Base-by-base conservation (phyloP, 2,113 vertebrate genomes). In the Sminthopsis crassicaudata region DNA sequence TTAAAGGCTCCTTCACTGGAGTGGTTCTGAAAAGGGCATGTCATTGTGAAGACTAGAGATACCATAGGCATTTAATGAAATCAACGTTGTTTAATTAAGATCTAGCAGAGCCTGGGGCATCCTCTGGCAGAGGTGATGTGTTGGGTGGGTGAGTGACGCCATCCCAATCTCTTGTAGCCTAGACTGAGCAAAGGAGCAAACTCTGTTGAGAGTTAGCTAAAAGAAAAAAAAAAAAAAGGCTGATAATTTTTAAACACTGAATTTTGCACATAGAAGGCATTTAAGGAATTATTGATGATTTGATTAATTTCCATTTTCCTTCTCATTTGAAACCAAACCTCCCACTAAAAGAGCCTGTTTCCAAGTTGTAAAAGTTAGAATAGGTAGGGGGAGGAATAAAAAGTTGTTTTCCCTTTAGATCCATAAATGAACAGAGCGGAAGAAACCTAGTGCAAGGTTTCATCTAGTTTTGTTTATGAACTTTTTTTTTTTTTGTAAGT, bases 11-110 rank as follows among this genome's bases (percentile, higher is more conserved):
- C n/a, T 84, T n/a, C 67, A 84, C 6, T 84, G 19, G 8, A 16
- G n/a, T 84, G n/a, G 67, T 42, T 84, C 67, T 84, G 67, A 84
- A 84, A 84, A 84, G 67, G 67, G 67, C 67, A 84, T 84, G 67
- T 42, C 67, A 7, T 76, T 84, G 67, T 84, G 36, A 84, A 84
- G 67, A 16, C 67, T 84, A n/a, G 67, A 84, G 67, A 84, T 76
- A 76, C 36, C 36, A 76, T 42, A 84, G 60, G n/a, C 19, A 42
- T 42, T 84, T 84, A 84, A 84, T 84, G 67, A 84, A 84, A 84
- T 84, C 36, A 42, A 42, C 3, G 67, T 23, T 2, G 67, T 84
- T 84, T 84, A 84, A 84, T 84, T 84, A 84, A 84, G 36, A 84
- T n/a, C n/a, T 23, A 42, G 7, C 67, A 84, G 67, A 84, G 67